Percentiles rank a stretch among this genome's conserved stretches.
phyloP scores from a whole-genome alignment of 2,888 invertebrate genomes.

The Chymomyza fuscimana region DNA sequence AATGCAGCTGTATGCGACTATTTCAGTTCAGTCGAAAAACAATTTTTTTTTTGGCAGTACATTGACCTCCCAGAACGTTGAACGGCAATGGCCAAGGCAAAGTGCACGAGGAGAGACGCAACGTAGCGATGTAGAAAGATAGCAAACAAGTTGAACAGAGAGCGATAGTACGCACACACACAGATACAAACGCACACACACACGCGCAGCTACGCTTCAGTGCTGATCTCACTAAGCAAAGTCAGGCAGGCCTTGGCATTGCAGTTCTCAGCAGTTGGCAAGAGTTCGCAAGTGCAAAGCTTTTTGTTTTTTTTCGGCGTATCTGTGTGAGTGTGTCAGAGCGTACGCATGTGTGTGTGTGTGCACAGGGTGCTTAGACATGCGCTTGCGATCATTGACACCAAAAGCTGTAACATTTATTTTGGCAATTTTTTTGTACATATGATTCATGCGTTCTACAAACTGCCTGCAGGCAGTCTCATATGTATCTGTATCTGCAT shows the following conservation, averaged over 20 bases:
- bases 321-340: conserved; percentile 1
- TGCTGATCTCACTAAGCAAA: conserved; percentile 39
- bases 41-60: conserved; percentile 61
- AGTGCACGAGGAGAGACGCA: conserved; percentile 14
- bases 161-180: conserved; percentile 53
- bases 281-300: conserved; percentile 39
- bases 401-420: conserved; percentile 1
- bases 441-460: conserved; percentile 12
- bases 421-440: neutral
- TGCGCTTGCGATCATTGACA: conserved; percentile 8
- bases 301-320: neutral
- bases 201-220: conserved; percentile 26
- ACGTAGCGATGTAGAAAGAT: conserved; percentile 61
- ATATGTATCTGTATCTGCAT: conserved; percentile 2
- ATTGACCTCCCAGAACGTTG: conserved; percentile 54
- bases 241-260: conserved; percentile 6
- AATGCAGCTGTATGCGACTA: conserved; percentile 52
- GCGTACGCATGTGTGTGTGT: neutral
- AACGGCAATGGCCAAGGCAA: conserved; percentile 42
- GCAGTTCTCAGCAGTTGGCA: conserved; percentile 4
- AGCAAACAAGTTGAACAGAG: conserved; percentile 67
- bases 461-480: neutral
- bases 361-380: conserved; percentile 25
- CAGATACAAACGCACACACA: conserved; percentile 25
- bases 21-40: conserved; percentile 61